These are phyloP conservation scores for Brachyhypopomus gauderio DNA, from an alignment of 2,113 vertebrate genomes.

Conservation along the genomic window DNA sequence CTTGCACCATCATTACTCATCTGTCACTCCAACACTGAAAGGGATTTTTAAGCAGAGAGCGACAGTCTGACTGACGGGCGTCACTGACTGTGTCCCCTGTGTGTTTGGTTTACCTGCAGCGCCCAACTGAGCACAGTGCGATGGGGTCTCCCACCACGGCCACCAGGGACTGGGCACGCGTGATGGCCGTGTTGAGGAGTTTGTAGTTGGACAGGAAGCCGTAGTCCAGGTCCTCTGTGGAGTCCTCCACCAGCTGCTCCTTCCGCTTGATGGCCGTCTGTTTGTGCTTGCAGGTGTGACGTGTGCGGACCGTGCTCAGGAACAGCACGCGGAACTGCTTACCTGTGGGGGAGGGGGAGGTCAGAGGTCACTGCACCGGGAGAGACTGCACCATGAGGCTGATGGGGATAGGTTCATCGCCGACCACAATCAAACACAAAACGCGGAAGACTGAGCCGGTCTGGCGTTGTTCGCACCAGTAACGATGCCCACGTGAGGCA, in stretches of 20 bases:
- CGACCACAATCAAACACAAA: too few relatives aligned
- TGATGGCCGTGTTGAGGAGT: slow-evolving; percentile 98
- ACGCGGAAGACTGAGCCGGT: too few relatives aligned
- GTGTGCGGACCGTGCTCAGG: slow-evolving; percentile 96
- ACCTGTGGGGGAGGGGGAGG: slow-evolving; percentile 74
- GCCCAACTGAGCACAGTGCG: slow-evolving; percentile 94
- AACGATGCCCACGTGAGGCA: too few relatives aligned
- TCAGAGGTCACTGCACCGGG: too few relatives aligned
- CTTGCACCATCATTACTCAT: not conserved
- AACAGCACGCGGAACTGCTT: slow-evolving; percentile 98
- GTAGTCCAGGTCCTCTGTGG: slow-evolving; percentile 96
- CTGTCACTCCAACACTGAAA: not conserved
- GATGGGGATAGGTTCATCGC: too few relatives aligned
- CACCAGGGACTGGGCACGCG: slow-evolving; percentile 94
- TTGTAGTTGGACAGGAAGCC: slow-evolving; percentile 99
- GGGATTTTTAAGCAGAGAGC: slow-evolving; percentile 10
- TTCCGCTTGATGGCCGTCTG: slow-evolving; percentile 98
- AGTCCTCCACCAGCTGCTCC: slow-evolving; percentile 96
- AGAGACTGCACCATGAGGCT: too few relatives aligned
- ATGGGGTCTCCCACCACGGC: slow-evolving; percentile 98
- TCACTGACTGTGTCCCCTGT: not conserved
- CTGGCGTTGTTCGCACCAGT: too few relatives aligned
- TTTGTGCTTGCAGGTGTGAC: slow-evolving; percentile 98
- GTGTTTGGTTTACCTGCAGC: slow-evolving; percentile 86
- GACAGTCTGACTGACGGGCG: not conserved